A percentile compares a stretch with the other conserved stretches of the same genome.
Evolutionary conservation across 92 coral and sea anemone species (phyloP).

Genomic region (Phenganax subtilis): DNA sequence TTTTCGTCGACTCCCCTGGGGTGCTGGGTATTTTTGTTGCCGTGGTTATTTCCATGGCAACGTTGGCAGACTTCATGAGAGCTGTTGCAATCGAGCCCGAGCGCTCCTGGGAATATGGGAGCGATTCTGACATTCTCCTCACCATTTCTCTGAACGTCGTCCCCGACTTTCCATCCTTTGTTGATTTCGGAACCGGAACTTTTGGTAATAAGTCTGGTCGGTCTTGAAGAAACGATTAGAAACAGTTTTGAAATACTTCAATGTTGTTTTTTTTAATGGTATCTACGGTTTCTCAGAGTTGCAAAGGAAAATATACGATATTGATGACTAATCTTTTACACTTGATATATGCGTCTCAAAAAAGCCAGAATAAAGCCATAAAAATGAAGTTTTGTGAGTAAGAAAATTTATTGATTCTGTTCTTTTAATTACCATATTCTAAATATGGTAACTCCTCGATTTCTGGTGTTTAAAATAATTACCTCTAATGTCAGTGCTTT

Average conservation of each 20-base stretch:
- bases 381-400: too few relatives aligned
- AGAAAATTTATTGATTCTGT: too few relatives aligned
- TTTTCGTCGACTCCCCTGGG: background rate
- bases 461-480: background rate
- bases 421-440: too few relatives aligned
- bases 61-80: constrained; percentile 6
- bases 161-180: background rate
- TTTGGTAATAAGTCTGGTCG: background rate
- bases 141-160: constrained; percentile 9
- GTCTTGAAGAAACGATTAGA: too few relatives aligned
- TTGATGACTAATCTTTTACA: too few relatives aligned
- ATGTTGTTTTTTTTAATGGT: too few relatives aligned
- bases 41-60: constrained; percentile 28
- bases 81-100: constrained; percentile 6
- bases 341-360: too few relatives aligned
- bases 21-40: background rate
- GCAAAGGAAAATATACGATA: too few relatives aligned
- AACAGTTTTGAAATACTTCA: too few relatives aligned
- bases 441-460: background rate
- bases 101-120: constrained; percentile 6
- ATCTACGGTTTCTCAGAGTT: too few relatives aligned
- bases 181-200: background rate
- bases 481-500: background rate
- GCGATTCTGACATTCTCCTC: background rate
- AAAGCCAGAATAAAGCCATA: too few relatives aligned